Conservation (phyloP, 2,113 vertebrate genomes). For the Eurypyga helias region DNA sequence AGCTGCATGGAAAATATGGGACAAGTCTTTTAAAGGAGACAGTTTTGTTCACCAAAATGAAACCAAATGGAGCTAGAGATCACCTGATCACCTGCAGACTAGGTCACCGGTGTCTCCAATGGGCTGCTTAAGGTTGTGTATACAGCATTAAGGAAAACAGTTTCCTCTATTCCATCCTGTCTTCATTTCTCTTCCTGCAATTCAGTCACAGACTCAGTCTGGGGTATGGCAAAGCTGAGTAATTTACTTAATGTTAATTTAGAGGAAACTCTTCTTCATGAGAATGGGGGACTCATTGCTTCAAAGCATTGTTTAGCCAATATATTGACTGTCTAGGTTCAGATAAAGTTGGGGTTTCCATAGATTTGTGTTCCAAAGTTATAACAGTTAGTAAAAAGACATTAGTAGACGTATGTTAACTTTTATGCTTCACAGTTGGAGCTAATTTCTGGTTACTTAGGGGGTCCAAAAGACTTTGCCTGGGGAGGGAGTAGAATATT, state of each 20-base stretch:
- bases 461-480: neutral
- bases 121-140: neutral
- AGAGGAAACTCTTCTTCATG: neutral
- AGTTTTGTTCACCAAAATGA: neutral
- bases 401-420: neutral
- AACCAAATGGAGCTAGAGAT: neutral
- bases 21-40: neutral
- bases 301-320: neutral
- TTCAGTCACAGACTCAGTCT: neutral
- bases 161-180: neutral
- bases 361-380: neutral
- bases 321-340: neutral
- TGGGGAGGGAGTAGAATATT: neutral
- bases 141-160: fast-evolving
- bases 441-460: neutral
- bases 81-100: neutral
- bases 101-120: neutral
- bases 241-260: neutral
- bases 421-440: neutral
- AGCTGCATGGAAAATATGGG: neutral
- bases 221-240: neutral
- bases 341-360: neutral
- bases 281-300: neutral
- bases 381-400: neutral
- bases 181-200: neutral